Evolutionary conservation across 2,797 vertebrate genomes (phyloP).

Genomic region (Pipistrellus pipistrellus): DNA sequence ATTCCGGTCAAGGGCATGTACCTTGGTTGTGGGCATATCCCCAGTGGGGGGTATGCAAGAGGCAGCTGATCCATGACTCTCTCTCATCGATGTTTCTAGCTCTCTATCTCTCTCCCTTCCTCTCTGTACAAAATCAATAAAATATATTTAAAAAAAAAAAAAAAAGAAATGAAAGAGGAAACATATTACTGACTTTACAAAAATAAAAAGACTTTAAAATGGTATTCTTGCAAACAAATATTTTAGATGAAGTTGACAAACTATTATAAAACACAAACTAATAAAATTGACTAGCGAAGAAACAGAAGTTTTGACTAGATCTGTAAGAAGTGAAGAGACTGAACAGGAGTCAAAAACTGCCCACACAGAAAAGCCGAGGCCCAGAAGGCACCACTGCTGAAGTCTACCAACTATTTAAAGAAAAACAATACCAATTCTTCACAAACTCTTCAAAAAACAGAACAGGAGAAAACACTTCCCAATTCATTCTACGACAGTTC

Average conservation of each 20-base stretch:
- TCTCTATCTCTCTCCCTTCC: no score
- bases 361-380: background rate
- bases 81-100: no score
- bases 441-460: background rate
- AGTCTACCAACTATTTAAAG: background rate
- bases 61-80: no score
- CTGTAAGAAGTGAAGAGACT: background rate
- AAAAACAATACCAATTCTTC: background rate
- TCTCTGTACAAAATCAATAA: no score
- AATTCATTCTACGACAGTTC: background rate
- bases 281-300: background rate
- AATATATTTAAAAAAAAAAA: no score
- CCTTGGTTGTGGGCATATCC: no score
- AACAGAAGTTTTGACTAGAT: background rate
- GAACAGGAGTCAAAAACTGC: background rate
- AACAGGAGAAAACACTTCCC: background rate
- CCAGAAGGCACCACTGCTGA: background rate
- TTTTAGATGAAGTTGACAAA: background rate
- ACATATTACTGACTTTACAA: background rate
- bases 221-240: background rate
- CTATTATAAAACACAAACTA: background rate
- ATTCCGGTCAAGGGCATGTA: no score
- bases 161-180: background rate
- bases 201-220: background rate
- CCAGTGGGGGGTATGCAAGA: no score